These are phyloP conservation scores for Drosophila erecta DNA, from an alignment of 1,140 invertebrate genomes.

Conservation along the genomic window DNA sequence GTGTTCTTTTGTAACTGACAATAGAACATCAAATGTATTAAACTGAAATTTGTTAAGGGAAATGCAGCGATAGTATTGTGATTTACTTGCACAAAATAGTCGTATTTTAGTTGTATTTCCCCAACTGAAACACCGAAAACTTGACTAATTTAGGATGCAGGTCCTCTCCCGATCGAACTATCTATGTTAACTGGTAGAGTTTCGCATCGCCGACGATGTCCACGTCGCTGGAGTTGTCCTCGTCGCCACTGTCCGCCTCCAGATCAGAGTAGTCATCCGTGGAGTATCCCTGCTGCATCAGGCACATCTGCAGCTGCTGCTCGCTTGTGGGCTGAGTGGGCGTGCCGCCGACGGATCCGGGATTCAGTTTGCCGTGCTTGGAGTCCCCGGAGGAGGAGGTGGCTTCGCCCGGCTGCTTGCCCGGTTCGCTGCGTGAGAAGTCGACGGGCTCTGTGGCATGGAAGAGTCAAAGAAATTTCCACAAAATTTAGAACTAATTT, in stretches of 20 bases:
- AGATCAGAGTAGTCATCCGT: constrained; percentile 78
- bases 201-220: constrained; percentile 83
- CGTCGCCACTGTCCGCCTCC: constrained; percentile 74
- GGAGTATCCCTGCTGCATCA: constrained; percentile 77
- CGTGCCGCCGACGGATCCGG: constrained; percentile 14
- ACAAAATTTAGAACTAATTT: constrained; percentile 69
- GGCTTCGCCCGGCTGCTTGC: constrained; percentile 56
- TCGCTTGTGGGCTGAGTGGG: constrained; percentile 29
- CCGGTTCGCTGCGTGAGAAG: constrained; percentile 79
- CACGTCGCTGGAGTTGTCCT: constrained; percentile 83
- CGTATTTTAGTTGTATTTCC: constrained; percentile 14
- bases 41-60: neutral
- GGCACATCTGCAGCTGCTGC: constrained; percentile 77
- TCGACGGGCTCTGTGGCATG: constrained; percentile 78
- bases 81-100: too few relatives aligned
- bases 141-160: constrained; percentile 8
- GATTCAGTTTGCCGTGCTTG: constrained; percentile 38
- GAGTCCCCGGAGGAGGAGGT: constrained; percentile 23
- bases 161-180: constrained; percentile 9
- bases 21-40: neutral
- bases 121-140: constrained; percentile 10
- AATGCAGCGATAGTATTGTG: neutral
- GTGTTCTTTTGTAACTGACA: too few relatives aligned
- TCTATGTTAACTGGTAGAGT: constrained; percentile 82
- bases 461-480: constrained; percentile 40